Base-by-base conservation (phyloP, 2,888 invertebrate species). In the Andrena fulva region DNA sequence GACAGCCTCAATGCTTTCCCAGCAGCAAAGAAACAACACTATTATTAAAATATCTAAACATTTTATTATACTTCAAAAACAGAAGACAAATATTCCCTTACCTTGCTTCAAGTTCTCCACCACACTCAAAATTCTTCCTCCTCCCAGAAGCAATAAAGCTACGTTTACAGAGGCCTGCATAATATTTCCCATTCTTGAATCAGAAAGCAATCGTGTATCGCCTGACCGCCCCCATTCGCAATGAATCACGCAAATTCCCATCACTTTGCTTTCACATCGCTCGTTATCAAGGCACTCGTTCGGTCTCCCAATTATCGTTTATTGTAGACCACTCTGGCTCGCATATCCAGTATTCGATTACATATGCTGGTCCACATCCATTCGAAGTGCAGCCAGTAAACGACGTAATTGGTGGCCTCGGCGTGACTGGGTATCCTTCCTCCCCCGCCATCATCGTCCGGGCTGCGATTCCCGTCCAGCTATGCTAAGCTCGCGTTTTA, bases 271-370 rank as follows among this genome's bases (percentile, higher is more conserved):
- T 20, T 56, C 56, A 8, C 52, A 52, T 20, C 29, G 31, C n/a
- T 3, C 60, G n/a, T 70, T 29, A 35, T 70, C 59, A 59, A 70
- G 42, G 70, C n/a, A 59, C 42, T 60, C 59, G 42, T 29, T 29
- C n/a, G 16, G 7, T 10, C 54, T 63, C 52, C 54, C 66, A 66
- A 75, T 75, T 68, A 52, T 62, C 52, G 52, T 52, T 20, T 20
- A 1, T n/a, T 27, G 7, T 20, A 10, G 35, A 29, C 20, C 24
- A 42, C 66, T 74, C 42, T 48, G 27, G 48, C 42, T 54, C 64
- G n/a, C 59, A 59, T 56, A 67, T 67, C 33, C 48, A 27, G 42
- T 54, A 69, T 76, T 63, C 62, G 69, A 69, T 76, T 50, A 75
- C 35, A 52, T 16, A 20, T 60, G 31, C 20, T 24, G 35, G 27